Evolutionary conservation across 2,888 invertebrate species (phyloP), one percentile per base, ranked within the genome.

Genomic region (Onthophagus sagittarius): DNA sequence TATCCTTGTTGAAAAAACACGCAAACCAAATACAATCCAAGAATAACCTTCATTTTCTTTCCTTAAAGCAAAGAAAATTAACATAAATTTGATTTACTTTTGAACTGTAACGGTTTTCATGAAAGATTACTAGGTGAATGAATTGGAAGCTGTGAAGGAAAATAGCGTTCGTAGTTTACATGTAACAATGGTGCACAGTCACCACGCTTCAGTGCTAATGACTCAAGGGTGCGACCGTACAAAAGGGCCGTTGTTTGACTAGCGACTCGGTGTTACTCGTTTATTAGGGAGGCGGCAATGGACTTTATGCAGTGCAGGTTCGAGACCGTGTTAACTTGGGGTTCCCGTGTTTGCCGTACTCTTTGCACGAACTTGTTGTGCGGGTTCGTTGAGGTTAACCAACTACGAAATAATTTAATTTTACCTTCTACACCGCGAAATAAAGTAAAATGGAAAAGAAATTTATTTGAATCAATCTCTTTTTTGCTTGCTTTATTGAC

Each of bases 1-100:
- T 80, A 73, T 74, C 76, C 80, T 39, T 79, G 73, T 70, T 73
- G 75, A 33, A 79, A 64, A 15, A 75, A 76, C 62, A 75, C 74
- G 23, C 78, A 39, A 6, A 76, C 15, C 0, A 77, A 4, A 13
- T 23, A 11, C 33, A 73, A 15, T n/a, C n/a, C 23, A 6, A 65
- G 71, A 15, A 71, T 67, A 62, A 69, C 11, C 74, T 76, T 76
- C 75, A 75, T 77, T 53, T 74, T 73, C 32, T 7, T 2, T 33
- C 15, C 31, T 62, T 5, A 11, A 65, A 15, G 62, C 14, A 53
- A 14, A 15, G 6, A 67, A 69, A 39, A 67, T 69, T 62, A 7
- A 69, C 62, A 63, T 62, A 23, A 7, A 71, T 71, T 74, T 63
- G 63, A 23, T 23, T 23, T 23, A 23, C 23, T 2, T 23, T 23